Conservation (phyloP, 2,797 vertebrate genomes). For the Thalassophryne amazonica region DNA sequence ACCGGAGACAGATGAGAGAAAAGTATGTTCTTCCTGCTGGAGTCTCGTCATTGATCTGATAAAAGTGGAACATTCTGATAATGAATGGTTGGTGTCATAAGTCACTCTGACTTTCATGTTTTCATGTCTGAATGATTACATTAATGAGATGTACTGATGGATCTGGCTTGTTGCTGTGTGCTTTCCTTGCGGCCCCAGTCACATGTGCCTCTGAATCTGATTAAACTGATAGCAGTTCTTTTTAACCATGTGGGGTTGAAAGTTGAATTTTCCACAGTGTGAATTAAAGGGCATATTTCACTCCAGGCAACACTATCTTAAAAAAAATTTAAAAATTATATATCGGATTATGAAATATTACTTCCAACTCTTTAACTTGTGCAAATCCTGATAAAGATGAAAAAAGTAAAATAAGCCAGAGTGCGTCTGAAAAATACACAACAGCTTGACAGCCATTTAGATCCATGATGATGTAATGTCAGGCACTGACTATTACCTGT, state of each 20-base stretch:
- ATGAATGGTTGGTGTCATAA: slow-evolving; percentile 53
- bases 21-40: slow-evolving; percentile 41
- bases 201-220: slow-evolving; percentile 16
- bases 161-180: slow-evolving; percentile 35
- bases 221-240: slow-evolving; percentile 18
- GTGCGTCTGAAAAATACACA: no score
- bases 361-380: no score
- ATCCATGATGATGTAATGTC: no score
- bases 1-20: slow-evolving; percentile 40
- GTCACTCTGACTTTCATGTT: slow-evolving; percentile 45
- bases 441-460: no score
- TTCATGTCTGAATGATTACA: slow-evolving; percentile 50
- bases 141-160: slow-evolving; percentile 46
- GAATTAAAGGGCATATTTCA: no score
- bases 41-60: slow-evolving; percentile 62
- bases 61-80: slow-evolving; percentile 44
- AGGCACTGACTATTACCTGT: no score
- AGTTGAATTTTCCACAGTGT: slow-evolving; percentile 9
- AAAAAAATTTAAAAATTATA: no score
- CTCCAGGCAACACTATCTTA: no score
- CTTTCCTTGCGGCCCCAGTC: slow-evolving; percentile 17
- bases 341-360: no score
- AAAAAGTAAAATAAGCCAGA: no score
- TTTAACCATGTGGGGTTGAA: slow-evolving; percentile 19
- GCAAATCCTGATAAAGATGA: no score